Percentiles rank a stretch among this genome's conserved stretches.
Evolutionary conservation across 1,140 invertebrate species (phyloP).

Genomic region (Aphaenogaster floridana): DNA sequence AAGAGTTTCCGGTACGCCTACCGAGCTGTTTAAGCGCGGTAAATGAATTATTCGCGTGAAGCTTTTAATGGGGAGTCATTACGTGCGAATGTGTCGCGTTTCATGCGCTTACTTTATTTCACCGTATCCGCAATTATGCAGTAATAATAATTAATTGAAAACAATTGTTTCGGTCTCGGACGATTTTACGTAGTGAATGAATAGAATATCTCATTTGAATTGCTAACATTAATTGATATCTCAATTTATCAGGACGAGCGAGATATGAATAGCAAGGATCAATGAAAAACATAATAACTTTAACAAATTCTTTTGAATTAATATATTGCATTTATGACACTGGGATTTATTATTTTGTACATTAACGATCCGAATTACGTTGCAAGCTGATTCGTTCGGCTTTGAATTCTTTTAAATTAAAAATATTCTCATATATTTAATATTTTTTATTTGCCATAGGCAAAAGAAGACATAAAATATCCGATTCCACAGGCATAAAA

Average conservation of each 20-base stretch:
- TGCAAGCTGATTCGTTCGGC: background rate
- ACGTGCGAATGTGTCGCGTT: conserved; percentile 40
- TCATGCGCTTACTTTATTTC: conserved; percentile 44
- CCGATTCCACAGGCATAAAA: background rate
- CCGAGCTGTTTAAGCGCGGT: background rate
- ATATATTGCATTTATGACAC: background rate
- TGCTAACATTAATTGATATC: conserved; percentile 39
- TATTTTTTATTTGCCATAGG: background rate
- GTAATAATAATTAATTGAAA: conserved; percentile 60
- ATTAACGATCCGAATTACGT: background rate
- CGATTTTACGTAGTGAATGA: conserved; percentile 25
- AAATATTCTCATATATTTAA: conserved; percentile 5
- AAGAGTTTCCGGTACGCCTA: conserved; percentile 32
- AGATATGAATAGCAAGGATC: background rate
- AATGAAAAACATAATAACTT: conserved; percentile 10
- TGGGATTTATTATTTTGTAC: background rate
- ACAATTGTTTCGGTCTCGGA: conserved; percentile 23
- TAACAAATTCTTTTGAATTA: background rate
- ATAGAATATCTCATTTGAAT: background rate
- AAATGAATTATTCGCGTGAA: conserved; percentile 46
- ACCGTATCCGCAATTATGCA: conserved; percentile 46
- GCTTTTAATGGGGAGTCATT: conserved; percentile 60
- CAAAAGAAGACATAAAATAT: background rate
- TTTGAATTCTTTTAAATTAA: background rate
- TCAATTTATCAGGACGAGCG: conserved; percentile 20